Conservation (phyloP, 2,113 vertebrate species). For the Indri indri region DNA sequence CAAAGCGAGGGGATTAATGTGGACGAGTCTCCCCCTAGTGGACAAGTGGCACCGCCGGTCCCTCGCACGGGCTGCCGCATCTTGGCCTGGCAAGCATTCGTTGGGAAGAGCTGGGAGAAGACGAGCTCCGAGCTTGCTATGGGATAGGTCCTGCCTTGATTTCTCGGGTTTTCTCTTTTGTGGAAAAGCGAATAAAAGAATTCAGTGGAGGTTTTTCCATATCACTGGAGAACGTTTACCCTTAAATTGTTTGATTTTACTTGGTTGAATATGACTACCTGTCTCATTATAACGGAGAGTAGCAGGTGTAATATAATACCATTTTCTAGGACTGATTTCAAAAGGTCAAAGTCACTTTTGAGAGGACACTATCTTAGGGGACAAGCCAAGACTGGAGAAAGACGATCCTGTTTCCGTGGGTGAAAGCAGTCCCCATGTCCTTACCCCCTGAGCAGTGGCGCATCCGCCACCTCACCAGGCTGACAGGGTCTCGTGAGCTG, state of each 20-base stretch:
- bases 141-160: not conserved
- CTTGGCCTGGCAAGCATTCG: not conserved
- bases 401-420: not conserved
- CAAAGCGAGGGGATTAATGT: not conserved
- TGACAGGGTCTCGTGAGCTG: not conserved
- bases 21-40: constrained; percentile 70
- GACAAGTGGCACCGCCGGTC: not conserved
- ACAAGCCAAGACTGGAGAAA: not conserved
- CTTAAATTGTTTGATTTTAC: not conserved
- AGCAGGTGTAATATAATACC: not conserved
- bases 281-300: not conserved
- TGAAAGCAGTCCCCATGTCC: not conserved
- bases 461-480: too few relatives aligned
- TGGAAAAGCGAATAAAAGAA: not conserved
- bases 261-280: not conserved
- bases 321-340: not conserved
- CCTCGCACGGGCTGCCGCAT: not conserved
- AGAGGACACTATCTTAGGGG: fast-evolving
- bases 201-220: not conserved
- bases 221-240: not conserved
- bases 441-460: not conserved
- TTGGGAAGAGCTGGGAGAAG: too few relatives aligned
- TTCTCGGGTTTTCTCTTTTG: not conserved
- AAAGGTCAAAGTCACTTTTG: not conserved
- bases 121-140: not conserved